phyloP scores from a whole-genome alignment of 1,140 invertebrate species.

The Temnothorax curvispinosus region DNA sequence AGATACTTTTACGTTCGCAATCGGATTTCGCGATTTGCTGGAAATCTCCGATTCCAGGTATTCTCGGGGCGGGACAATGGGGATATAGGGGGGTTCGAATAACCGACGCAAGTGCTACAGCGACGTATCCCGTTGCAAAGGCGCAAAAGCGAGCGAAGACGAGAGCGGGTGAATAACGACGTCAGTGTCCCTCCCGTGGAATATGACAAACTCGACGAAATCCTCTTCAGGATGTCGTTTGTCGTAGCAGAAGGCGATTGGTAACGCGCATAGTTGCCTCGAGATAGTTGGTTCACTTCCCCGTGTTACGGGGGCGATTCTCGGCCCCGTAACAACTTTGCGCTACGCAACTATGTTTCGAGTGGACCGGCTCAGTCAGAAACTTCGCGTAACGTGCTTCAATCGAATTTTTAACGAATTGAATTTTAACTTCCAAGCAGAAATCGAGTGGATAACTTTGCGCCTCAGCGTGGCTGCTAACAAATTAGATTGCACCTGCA shows the following conservation, averaged over 20 bases:
- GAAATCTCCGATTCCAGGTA: slow-evolving; percentile 24
- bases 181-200: slow-evolving; percentile 2
- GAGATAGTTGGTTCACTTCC: slow-evolving; percentile 64
- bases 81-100: not conserved
- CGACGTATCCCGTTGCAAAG: not conserved
- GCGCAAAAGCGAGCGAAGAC: not conserved
- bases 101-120: slow-evolving; percentile 23
- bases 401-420: slow-evolving; percentile 50
- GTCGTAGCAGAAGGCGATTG: slow-evolving; percentile 61
- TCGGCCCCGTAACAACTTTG: slow-evolving; percentile 18
- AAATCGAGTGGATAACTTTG: slow-evolving; percentile 10
- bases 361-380: not conserved
- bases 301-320: slow-evolving; percentile 42
- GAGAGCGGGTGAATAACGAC: slow-evolving; percentile 38
- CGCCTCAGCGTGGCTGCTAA: not conserved
- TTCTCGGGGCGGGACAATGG: slow-evolving; percentile 38
- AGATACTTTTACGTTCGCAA: slow-evolving; percentile 42
- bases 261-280: slow-evolving; percentile 57
- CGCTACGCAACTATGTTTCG: slow-evolving; percentile 26
- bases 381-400: slow-evolving; percentile 9
- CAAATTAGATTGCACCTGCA: not conserved
- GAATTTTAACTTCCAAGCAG: slow-evolving; percentile 14
- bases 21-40: slow-evolving; percentile 42
- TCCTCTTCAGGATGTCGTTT: slow-evolving; percentile 62
- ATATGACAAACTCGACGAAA: slow-evolving; percentile 55